Conservation (phyloP, 2,113 vertebrate genomes). For the Nothoprocta perdicaria region DNA sequence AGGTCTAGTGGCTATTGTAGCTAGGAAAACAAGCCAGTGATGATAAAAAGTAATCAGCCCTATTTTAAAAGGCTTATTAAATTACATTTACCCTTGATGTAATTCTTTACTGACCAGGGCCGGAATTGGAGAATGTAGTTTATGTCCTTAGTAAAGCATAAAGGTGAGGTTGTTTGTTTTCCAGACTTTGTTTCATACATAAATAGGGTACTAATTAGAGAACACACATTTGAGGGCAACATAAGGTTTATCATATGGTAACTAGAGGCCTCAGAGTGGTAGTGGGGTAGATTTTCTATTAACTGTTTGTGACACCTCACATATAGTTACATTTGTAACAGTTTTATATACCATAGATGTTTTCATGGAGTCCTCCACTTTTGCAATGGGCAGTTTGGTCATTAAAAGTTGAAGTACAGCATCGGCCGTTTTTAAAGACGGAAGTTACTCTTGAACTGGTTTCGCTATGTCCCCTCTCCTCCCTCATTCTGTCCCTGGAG, state of each 20-base stretch:
- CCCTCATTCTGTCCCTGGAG: fast-evolving
- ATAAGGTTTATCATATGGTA: not conserved
- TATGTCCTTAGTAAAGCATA: not conserved
- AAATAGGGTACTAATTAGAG: not conserved
- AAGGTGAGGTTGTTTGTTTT: not conserved
- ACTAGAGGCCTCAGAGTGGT: not conserved
- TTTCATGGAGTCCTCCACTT: not conserved
- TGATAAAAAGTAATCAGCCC: not conserved
- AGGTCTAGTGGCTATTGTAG: not conserved
- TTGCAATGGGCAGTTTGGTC: not conserved
- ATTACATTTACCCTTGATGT: too few relatives aligned
- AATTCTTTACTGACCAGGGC: not conserved
- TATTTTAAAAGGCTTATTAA: not conserved
- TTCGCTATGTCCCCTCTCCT: not conserved
- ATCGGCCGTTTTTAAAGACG: not conserved
- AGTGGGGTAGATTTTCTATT: not conserved
- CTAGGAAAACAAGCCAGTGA: not conserved
- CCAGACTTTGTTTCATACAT: not conserved
- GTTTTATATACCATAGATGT: not conserved
- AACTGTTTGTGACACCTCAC: not conserved
- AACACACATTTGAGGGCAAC: not conserved
- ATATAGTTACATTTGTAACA: not conserved
- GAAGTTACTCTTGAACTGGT: not conserved
- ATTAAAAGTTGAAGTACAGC: not conserved
- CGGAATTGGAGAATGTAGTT: not conserved